Evolutionary conservation across 2,113 vertebrate species (phyloP).

Genomic region (Psettodes erumei): DNA sequence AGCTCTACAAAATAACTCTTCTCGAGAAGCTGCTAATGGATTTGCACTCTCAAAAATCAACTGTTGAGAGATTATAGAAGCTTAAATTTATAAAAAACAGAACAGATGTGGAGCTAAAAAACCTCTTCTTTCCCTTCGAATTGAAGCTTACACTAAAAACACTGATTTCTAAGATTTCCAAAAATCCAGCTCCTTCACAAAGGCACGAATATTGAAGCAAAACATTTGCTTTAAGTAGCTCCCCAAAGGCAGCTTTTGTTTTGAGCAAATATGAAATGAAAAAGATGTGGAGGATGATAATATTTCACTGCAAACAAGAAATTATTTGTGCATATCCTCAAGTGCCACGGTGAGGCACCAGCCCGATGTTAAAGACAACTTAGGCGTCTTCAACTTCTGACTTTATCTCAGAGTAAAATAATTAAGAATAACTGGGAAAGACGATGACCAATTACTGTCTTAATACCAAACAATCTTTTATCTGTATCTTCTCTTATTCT

Average conservation of each 20-base stretch:
- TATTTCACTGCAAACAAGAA: constrained; percentile 22
- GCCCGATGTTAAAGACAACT: constrained; percentile 7
- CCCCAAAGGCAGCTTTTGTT: constrained; percentile 40
- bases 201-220: no score
- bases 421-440: not conserved
- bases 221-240: constrained; percentile 30
- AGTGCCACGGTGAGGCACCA: constrained; percentile 4
- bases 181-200: constrained; percentile 5
- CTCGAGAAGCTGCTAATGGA: constrained; percentile 35
- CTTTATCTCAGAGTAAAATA: constrained; percentile 1
- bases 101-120: constrained; percentile 50
- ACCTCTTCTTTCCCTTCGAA: constrained; percentile 25
- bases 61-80: constrained; percentile 44
- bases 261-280: constrained; percentile 24
- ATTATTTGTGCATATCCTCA: constrained; percentile 19
- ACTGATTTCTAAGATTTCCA: constrained; percentile 14
- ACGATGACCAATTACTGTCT: constrained; percentile 5
- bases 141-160: constrained; percentile 20
- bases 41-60: constrained; percentile 36
- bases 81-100: constrained; percentile 27
- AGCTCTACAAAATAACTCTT: constrained; percentile 4
- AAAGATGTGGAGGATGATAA: constrained; percentile 29
- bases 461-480: constrained; percentile 14
- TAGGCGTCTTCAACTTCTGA: constrained; percentile 11
- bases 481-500: constrained; percentile 5